These are phyloP conservation scores for Bicyclus anynana DNA, from an alignment of 1,140 invertebrate species.

Conservation along the genomic window DNA sequence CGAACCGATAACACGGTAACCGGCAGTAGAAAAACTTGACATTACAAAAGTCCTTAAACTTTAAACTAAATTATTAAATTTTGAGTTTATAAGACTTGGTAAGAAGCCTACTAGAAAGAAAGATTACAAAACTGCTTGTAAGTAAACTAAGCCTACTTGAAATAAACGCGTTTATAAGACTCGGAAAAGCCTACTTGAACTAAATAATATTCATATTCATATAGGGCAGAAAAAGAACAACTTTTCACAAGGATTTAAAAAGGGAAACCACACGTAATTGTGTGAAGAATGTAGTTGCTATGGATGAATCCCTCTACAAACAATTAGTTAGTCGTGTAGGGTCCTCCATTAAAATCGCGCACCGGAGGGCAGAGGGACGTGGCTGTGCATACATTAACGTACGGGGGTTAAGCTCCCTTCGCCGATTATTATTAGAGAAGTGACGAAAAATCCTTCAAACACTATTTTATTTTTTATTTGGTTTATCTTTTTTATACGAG, in stretches of 20 bases:
- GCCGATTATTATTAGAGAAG: conserved; percentile 22
- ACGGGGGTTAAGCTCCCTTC: conserved; percentile 34
- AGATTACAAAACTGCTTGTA: no score
- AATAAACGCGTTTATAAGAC: no score
- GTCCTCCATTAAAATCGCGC: conserved; percentile 55
- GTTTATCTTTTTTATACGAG: no score
- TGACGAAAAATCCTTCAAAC: no score
- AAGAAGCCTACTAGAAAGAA: no score
- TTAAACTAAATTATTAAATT: no score
- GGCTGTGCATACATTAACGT: conserved; percentile 57
- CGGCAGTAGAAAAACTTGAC: no score
- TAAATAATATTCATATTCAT: neutral
- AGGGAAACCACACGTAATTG: conserved; percentile 16
- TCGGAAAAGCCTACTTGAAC: neutral
- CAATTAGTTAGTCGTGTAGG: conserved; percentile 46
- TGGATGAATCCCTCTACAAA: conserved; percentile 41
- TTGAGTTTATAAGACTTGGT: no score
- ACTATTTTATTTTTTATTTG: no score
- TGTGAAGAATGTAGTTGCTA: conserved; percentile 17
- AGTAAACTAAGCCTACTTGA: no score
- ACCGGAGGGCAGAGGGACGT: conserved; percentile 37
- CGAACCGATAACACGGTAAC: no score
- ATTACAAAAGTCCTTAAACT: no score
- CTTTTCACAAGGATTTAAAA: conserved; percentile 6
- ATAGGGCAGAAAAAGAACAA: conserved; percentile 6